A percentile compares a stretch with the other conserved stretches of the same genome.
Evolutionary conservation across 2,113 vertebrate species (phyloP).

Genomic region (Colius striatus): DNA sequence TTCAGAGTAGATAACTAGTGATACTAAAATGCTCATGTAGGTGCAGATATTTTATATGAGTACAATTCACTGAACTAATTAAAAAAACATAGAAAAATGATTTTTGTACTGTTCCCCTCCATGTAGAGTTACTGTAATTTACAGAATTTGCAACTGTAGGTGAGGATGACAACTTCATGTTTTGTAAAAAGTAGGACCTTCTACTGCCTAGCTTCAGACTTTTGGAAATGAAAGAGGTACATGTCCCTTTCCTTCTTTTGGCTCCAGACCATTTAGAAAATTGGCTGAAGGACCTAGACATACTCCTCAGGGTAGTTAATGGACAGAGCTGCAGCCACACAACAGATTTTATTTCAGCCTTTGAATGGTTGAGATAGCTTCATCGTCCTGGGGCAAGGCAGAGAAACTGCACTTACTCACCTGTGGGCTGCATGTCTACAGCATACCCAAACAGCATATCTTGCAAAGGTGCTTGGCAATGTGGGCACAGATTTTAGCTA

Average conservation of each 20-base stretch:
- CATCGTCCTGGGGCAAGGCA: not conserved
- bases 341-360: not conserved
- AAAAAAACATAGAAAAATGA: not conserved
- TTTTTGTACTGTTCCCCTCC: not conserved
- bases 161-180: not conserved
- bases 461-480: not conserved
- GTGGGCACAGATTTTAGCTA: not conserved
- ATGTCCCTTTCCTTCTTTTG: not conserved
- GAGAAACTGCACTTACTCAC: not conserved
- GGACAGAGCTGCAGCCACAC: not conserved
- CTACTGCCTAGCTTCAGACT: not conserved
- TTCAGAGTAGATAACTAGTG: not conserved
- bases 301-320: not conserved
- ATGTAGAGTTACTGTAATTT: not conserved
- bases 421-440: fast-evolving
- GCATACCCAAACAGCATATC: no score
- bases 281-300: not conserved
- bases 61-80: not conserved
- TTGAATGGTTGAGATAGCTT: not conserved
- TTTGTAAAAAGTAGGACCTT: not conserved
- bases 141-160: not conserved
- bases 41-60: not conserved
- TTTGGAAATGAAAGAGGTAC: not conserved
- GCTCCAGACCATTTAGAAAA: not conserved
- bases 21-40: not conserved